phyloP scores from a whole-genome alignment of 2,888 invertebrate genomes.

The Xanthorhoe designata region DNA sequence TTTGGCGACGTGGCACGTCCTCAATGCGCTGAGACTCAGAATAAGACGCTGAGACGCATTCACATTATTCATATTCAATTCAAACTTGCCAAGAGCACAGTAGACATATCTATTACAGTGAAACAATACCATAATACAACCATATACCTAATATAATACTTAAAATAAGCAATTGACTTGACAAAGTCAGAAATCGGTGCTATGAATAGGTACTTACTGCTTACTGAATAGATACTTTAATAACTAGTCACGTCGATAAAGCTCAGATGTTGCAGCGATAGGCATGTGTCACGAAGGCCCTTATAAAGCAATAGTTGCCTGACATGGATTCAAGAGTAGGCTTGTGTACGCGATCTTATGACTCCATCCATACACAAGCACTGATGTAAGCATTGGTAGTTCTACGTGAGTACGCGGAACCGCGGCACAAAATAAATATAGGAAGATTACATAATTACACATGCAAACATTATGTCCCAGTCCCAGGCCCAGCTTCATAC shows the following conservation, averaged over 20 bases:
- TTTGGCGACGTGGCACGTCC: slow-evolving; percentile 54
- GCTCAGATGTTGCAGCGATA: slow-evolving; percentile 33
- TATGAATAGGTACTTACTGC: background rate
- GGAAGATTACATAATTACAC: slow-evolving; percentile 53
- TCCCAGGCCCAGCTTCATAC: slow-evolving; percentile 29
- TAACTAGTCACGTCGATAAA: slow-evolving; percentile 24
- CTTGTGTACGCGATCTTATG: slow-evolving; percentile 31
- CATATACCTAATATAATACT: too few relatives aligned
- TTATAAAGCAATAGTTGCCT: slow-evolving; percentile 33
- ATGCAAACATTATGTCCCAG: slow-evolving; percentile 46
- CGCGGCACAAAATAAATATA: slow-evolving; percentile 38
- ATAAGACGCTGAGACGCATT: slow-evolving; percentile 43
- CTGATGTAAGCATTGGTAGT: slow-evolving; percentile 18
- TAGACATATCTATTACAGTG: background rate
- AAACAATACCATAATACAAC: background rate
- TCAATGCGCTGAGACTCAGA: slow-evolving; percentile 45
- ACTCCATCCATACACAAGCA: slow-evolving; percentile 20
- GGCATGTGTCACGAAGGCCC: slow-evolving; percentile 30
- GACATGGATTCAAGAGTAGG: slow-evolving; percentile 34
- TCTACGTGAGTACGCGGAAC: slow-evolving; percentile 45
- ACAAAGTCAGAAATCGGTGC: background rate
- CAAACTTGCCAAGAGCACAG: slow-evolving; percentile 6
- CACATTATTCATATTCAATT: slow-evolving; percentile 34
- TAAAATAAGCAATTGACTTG: background rate
- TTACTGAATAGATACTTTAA: slow-evolving; percentile 3